Evolutionary conservation across 2,888 invertebrate genomes (phyloP).

Genomic region (Pelosia muscerda): DNA sequence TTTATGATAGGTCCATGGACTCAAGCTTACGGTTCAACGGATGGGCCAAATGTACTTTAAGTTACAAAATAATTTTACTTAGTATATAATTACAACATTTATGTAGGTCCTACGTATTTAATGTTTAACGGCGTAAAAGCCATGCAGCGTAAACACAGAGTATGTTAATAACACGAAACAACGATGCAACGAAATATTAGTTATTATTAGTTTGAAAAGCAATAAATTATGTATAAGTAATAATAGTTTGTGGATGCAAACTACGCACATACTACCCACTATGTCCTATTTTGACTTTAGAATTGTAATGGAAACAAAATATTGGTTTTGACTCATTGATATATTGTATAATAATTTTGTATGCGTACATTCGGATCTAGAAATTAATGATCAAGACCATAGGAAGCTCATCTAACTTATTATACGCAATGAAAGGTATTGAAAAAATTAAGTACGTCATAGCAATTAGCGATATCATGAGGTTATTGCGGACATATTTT

Average conservation of each 20-base stretch:
- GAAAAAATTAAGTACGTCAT: too few species aligned
- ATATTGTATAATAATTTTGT: too few species aligned
- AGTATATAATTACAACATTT: constrained; percentile 28
- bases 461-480: background rate
- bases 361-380: background rate
- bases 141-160: constrained; percentile 23
- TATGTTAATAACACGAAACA: constrained; percentile 24
- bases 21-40: background rate
- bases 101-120: constrained; percentile 29
- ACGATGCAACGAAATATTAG: constrained; percentile 33
- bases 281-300: constrained; percentile 24
- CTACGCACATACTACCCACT: constrained; percentile 9
- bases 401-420: background rate
- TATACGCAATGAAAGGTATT: too few species aligned
- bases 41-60: constrained; percentile 16
- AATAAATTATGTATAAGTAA: constrained; percentile 27
- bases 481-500: background rate
- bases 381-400: constrained; percentile 1
- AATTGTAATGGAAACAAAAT: constrained; percentile 14
- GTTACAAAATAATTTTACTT: constrained; percentile 38
- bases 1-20: constrained; percentile 19
- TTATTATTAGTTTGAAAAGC: constrained; percentile 34
- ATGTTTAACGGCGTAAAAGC: constrained; percentile 30
- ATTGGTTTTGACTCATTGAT: constrained; percentile 11
- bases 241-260: constrained; percentile 25